Base-by-base conservation (phyloP, 2,888 invertebrate species). In the Stenolophus ochropezus region DNA sequence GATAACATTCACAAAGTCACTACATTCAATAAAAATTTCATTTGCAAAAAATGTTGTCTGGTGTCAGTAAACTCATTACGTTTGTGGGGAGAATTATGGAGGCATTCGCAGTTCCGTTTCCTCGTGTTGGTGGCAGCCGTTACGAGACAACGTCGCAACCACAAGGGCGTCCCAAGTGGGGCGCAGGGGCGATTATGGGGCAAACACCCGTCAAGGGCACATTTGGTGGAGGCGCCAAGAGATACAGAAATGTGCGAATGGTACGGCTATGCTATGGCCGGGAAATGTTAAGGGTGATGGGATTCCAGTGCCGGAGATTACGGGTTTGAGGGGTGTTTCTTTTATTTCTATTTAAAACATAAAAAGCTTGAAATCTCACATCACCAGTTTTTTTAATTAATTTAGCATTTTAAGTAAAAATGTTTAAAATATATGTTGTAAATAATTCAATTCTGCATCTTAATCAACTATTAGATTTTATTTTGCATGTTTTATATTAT, bases 31-130 rank as follows among this genome's bases (percentile, higher is more conserved):
- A 61, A 61, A 61, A 61, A 23, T 61, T 61, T 20, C 23, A n/a
- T n/a, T 21, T 25, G 3, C 23, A 61, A 61, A 25, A 61, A 61
- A 61, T 25, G 14, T 25, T 23, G 61, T 61, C 61, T 61, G 61
- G 61, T 61, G 61, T 61, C 61, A 61, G 61, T 61, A 61, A 61
- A 61, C 61, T 61, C 61, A 61, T 61, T 61, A 61, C 61, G 11
- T 61, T 25, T 25, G 61, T 4, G 23, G 23, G 25, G 23, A 61
- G 25, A 61, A 61, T 61, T 61, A 61, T 61, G 23, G 61, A 61
- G 23, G 61, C 23, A 23, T 21, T 61, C 21, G 23, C 53, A 61
- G 25, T 61, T 23, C 23, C 25, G 61, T 21, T 58, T 51, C 51
- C 5, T 2, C 18, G n/a, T n/a, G 61, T 14, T 25, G 61, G 61